These are phyloP conservation scores for Danio jaintianensis DNA, from an alignment of 2,797 vertebrate species.

Conservation along the genomic window DNA sequence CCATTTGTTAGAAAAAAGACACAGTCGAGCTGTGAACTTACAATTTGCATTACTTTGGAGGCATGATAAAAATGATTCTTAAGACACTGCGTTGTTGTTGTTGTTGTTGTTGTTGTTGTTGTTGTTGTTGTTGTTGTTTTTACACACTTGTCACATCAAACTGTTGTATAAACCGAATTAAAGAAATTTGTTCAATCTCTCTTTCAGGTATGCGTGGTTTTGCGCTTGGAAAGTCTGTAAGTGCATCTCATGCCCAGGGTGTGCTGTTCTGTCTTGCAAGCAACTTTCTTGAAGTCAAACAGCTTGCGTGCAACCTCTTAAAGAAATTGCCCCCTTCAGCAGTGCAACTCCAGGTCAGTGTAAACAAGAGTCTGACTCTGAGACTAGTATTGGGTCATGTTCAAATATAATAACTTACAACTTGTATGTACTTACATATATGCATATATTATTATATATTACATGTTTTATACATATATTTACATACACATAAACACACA, in stretches of 20 bases:
- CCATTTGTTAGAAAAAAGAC: too few species aligned
- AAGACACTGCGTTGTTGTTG: too few species aligned
- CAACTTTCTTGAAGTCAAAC: constrained; percentile 95
- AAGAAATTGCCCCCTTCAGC: constrained; percentile 81
- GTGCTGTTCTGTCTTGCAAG: constrained; percentile 89
- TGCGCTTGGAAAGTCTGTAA: constrained; percentile 81
- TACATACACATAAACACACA: too few species aligned
- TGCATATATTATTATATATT: too few species aligned
- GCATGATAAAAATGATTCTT: too few species aligned
- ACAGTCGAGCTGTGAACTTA: too few species aligned
- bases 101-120: neutral
- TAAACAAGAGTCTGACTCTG: neutral
- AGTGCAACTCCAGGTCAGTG: constrained; percentile 83
- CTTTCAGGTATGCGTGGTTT: constrained; percentile 76
- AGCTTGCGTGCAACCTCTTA: constrained; percentile 84
- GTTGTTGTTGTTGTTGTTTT: neutral
- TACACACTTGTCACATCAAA: neutral
- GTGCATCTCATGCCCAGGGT: constrained; percentile 77
- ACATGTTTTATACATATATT: too few species aligned
- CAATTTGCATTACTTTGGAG: too few species aligned
- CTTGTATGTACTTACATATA: too few species aligned
- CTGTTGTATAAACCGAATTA: too few species aligned
- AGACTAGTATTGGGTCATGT: neutral
- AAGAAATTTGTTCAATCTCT: neutral
- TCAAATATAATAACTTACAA: neutral